phyloP scores from a whole-genome alignment of 2,888 invertebrate species.

The Drosophila buzzatii region DNA sequence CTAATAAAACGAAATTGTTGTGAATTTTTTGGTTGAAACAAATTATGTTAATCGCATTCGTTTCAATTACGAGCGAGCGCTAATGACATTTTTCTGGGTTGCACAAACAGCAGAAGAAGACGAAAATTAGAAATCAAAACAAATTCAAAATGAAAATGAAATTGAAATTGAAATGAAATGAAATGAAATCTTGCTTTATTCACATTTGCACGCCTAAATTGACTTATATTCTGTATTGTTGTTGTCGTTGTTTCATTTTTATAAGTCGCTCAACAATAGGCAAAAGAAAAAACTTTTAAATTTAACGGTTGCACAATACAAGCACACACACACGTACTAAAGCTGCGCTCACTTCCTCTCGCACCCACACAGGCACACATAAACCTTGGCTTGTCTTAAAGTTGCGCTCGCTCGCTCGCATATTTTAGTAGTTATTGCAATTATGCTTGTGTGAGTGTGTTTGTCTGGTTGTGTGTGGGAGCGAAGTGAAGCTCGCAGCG shows the following conservation, averaged over 20 bases:
- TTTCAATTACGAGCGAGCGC: slow-evolving; percentile 74
- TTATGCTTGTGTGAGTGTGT: slow-evolving; percentile 52
- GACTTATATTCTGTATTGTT: slow-evolving; percentile 58
- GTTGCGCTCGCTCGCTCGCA: slow-evolving; percentile 27
- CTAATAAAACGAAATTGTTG: slow-evolving; percentile 73
- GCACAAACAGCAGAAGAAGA: slow-evolving; percentile 8
- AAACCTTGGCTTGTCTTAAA: slow-evolving; percentile 34
- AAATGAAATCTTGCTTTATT: slow-evolving; percentile 51
- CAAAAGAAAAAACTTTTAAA: slow-evolving; percentile 46
- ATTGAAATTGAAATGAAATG: slow-evolving; percentile 13
- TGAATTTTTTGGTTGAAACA: slow-evolving; percentile 47
- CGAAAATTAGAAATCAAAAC: slow-evolving; percentile 35
- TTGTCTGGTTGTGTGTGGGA: slow-evolving; percentile 50
- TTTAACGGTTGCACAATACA: slow-evolving; percentile 35
- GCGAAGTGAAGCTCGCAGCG: slow-evolving; percentile 44
- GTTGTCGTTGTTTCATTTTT: slow-evolving; percentile 17
- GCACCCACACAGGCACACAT: slow-evolving; percentile 25
- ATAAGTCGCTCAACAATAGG: slow-evolving; percentile 58
- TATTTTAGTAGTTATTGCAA: slow-evolving; percentile 42
- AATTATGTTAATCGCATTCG: slow-evolving; percentile 83
- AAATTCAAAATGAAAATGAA: slow-evolving; percentile 24
- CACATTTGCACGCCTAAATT: slow-evolving; percentile 63
- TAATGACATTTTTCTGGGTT: slow-evolving; percentile 50
- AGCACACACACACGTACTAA: slow-evolving; percentile 13
- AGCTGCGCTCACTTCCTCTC: slow-evolving; percentile 49